Conservation (phyloP, 2,888 invertebrate species). For the Tenodera sinensis region DNA sequence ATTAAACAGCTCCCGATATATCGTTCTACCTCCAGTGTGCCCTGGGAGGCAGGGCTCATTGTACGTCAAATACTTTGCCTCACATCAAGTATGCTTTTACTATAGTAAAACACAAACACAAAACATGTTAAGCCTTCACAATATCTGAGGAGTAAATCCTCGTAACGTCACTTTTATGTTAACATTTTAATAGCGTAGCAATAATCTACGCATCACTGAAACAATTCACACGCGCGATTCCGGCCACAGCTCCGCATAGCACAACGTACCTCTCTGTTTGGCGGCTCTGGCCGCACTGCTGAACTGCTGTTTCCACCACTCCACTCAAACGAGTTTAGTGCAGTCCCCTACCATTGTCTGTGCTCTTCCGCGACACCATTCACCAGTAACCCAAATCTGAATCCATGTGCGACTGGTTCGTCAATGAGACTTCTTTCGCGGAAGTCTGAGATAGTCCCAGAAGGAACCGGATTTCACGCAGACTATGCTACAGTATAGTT, state of each 20-base stretch:
- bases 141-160: neutral
- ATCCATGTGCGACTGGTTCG: slow-evolving; percentile 28
- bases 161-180: neutral
- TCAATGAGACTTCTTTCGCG: neutral
- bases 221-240: neutral
- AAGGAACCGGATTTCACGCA: slow-evolving; percentile 4
- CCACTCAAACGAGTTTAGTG: neutral
- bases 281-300: slow-evolving; percentile 22
- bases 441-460: neutral
- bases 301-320: slow-evolving; percentile 12
- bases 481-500: neutral
- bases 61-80: neutral
- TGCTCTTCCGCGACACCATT: neutral
- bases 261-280: neutral
- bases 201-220: neutral
- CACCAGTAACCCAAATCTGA: slow-evolving; percentile 29
- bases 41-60: slow-evolving; percentile 71
- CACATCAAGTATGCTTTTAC: neutral
- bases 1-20: slow-evolving; percentile 62
- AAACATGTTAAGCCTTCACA: neutral
- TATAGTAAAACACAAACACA: neutral
- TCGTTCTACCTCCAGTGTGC: slow-evolving; percentile 58
- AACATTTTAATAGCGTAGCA: neutral
- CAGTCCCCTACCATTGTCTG: neutral
- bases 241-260: neutral